A percentile compares a stretch with the other conserved stretches of the same genome.
Evolutionary conservation across 53 echinoderm and acorn worm genomes (phyloP).

Genomic region (Hippasteria phrygiana): DNA sequence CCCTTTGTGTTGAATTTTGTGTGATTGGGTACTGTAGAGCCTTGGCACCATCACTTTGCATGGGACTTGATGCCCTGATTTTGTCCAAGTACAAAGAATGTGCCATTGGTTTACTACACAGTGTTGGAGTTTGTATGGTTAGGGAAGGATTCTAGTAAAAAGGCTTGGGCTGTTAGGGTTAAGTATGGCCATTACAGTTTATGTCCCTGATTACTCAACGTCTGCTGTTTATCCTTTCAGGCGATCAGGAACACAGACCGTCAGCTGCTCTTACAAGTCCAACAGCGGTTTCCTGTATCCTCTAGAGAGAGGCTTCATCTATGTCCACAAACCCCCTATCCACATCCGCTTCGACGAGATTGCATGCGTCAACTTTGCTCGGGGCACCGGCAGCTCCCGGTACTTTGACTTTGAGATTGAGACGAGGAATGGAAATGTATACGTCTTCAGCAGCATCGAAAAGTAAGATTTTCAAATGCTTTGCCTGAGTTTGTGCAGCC

Average conservation of each 20-base stretch:
- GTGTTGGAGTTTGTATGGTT: no score
- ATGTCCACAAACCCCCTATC: slow-evolving; percentile 96
- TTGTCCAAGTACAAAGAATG: no score
- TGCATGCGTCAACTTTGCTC: slow-evolving; percentile 90
- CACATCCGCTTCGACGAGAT: slow-evolving; percentile 96
- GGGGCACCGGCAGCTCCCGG: slow-evolving; percentile 92
- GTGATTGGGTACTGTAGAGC: no score
- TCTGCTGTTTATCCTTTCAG: slow-evolving; percentile 55
- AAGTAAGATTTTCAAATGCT: slow-evolving; percentile 74
- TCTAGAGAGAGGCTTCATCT: slow-evolving; percentile 96
- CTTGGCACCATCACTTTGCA: no score
- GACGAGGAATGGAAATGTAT: slow-evolving; percentile 81
- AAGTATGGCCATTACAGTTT: no score
- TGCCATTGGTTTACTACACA: no score
- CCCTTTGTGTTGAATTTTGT: no score
- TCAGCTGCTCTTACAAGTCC: slow-evolving; percentile 97
- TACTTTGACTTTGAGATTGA: slow-evolving; percentile 99
- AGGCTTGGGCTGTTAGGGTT: no score
- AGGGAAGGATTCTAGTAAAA: no score
- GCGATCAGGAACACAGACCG: slow-evolving; percentile 79
- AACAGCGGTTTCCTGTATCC: slow-evolving; percentile 99
- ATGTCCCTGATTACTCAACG: background rate
- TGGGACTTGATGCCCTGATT: no score
- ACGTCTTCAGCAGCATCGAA: slow-evolving; percentile 96
- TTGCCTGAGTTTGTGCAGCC: background rate